Percentiles rank a stretch among this genome's conserved stretches.
Conservation (phyloP, 2,797 vertebrate species). For the Sciurus carolinensis region DNA sequence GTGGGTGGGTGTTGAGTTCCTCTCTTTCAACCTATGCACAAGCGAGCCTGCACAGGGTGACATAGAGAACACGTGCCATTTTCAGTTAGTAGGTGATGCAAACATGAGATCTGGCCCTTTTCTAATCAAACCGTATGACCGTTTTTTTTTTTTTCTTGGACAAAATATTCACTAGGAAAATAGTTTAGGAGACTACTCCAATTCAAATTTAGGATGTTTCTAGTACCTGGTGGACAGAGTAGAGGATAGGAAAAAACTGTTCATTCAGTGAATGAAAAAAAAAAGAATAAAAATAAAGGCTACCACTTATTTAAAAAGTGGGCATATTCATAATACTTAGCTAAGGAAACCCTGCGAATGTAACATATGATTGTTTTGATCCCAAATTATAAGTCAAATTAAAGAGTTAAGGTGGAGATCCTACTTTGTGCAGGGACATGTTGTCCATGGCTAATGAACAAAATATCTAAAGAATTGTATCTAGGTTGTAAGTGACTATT, state of each 20-base stretch:
- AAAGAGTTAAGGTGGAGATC: neutral
- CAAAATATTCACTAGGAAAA: neutral
- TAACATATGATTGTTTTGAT: neutral
- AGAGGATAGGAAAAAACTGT: neutral
- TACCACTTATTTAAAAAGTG: neutral
- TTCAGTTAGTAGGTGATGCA: neutral
- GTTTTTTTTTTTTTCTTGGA: neutral
- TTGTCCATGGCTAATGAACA: neutral
- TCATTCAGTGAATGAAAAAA: neutral
- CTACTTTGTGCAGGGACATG: neutral
- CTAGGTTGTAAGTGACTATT: slow-evolving; percentile 33
- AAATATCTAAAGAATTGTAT: neutral
- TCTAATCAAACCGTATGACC: slow-evolving; percentile 21
- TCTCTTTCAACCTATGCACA: neutral
- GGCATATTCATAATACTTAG: neutral
- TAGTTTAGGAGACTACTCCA: slow-evolving; percentile 11
- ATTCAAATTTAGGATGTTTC: slow-evolving; percentile 5
- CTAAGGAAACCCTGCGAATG: neutral
- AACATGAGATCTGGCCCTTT: neutral
- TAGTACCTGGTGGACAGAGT: neutral
- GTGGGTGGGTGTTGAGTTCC: too few relatives aligned
- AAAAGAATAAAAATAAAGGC: neutral
- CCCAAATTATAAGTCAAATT: neutral
- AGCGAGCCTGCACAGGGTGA: neutral
- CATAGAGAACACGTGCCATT: neutral